Conservation (phyloP, 2,797 vertebrate genomes). For the Balearica regulorum region DNA sequence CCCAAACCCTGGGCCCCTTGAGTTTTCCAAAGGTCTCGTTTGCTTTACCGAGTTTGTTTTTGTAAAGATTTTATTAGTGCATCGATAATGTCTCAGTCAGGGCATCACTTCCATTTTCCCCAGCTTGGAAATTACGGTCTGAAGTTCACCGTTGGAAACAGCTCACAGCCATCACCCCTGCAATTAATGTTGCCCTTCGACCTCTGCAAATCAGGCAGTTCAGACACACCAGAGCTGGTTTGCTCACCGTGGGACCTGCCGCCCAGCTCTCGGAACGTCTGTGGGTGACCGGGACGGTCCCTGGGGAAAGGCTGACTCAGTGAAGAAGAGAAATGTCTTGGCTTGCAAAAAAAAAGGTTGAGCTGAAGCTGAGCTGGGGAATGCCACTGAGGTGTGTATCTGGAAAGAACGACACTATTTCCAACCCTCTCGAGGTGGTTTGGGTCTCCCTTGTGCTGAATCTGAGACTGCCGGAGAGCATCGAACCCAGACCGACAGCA, state of each 20-base stretch:
- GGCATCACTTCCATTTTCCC: neutral
- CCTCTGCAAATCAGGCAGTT: neutral
- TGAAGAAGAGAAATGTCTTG: neutral
- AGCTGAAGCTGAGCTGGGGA: neutral
- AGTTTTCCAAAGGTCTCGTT: neutral
- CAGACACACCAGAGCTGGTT: neutral
- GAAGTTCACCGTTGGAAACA: neutral
- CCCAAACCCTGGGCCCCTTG: neutral
- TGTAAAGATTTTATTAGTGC: neutral
- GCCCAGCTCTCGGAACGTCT: neutral
- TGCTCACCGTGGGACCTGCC: fast-evolving
- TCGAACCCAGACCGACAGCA: neutral
- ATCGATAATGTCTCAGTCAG: neutral
- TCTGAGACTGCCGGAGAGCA: neutral
- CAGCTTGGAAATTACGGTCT: neutral
- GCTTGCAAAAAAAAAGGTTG: neutral
- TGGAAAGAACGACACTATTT: neutral
- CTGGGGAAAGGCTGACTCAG: neutral
- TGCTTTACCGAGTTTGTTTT: neutral
- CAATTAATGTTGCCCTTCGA: neutral
- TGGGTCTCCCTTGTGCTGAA: neutral
- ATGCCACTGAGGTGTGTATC: neutral
- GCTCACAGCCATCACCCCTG: neutral
- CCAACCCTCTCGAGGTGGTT: neutral
- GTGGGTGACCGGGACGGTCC: neutral